These are phyloP conservation scores for Coregonus sp. DNA, from an alignment of 2,797 vertebrate species.

Conservation along the genomic window DNA sequence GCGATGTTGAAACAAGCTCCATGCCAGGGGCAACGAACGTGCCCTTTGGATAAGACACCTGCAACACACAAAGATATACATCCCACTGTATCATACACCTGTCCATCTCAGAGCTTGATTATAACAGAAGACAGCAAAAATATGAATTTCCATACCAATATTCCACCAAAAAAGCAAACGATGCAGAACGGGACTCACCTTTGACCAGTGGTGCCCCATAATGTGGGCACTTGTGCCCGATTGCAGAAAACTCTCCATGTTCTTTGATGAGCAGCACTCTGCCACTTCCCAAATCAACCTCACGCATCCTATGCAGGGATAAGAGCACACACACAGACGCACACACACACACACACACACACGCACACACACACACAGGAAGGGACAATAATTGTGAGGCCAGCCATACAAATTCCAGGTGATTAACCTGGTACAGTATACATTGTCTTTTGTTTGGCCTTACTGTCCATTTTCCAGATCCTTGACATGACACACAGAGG, in stretches of 20 bases:
- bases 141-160: background rate
- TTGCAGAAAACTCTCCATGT: constrained; percentile 89
- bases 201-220: constrained; percentile 96
- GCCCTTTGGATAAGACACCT: constrained; percentile 94
- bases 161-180: background rate
- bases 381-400: background rate
- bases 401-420: too few relatives aligned
- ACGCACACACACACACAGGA: background rate
- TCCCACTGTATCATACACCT: background rate
- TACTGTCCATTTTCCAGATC: constrained; percentile 99
- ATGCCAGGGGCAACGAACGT: constrained; percentile 96
- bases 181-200: constrained; percentile 76
- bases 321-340: constrained; percentile 6
- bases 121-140: background rate
- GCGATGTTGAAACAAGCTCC: constrained; percentile 93
- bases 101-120: background rate
- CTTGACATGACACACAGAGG: constrained; percentile 91
- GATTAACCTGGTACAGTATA: background rate
- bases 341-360: too few relatives aligned
- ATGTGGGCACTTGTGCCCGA: constrained; percentile 96
- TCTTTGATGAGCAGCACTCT: constrained; percentile 94
- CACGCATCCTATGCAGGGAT: constrained; percentile 85
- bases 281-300: constrained; percentile 92
- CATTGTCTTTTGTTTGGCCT: constrained; percentile 53
- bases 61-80: constrained; percentile 10